Percentiles rank a stretch among this genome's conserved stretches.
Evolutionary conservation across 2,888 invertebrate species (phyloP).

Genomic region (Brachycybe producta): DNA sequence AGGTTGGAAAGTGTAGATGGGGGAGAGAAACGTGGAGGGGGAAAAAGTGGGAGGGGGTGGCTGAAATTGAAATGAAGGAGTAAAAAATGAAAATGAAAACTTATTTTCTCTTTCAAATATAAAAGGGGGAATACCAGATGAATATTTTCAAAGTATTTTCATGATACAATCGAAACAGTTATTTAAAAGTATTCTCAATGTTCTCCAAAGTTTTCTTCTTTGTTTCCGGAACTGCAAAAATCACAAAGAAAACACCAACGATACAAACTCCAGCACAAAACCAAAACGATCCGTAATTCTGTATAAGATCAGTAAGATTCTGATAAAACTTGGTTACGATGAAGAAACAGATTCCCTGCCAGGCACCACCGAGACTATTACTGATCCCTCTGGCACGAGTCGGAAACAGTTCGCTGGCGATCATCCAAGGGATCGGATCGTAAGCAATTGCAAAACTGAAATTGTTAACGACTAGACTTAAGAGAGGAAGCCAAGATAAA

Average conservation of each 20-base stretch:
- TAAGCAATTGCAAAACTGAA: constrained; percentile 7
- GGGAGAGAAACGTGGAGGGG: too few species aligned
- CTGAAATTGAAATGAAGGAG: too few species aligned
- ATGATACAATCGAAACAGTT: too few species aligned
- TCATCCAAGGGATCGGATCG: constrained; percentile 14
- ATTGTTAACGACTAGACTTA: constrained; percentile 3
- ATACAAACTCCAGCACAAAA: background rate
- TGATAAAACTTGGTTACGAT: background rate
- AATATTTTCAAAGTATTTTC: too few species aligned
- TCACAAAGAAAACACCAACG: background rate
- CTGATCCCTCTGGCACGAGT: background rate
- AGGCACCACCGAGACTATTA: constrained; percentile 1
- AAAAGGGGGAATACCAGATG: too few species aligned
- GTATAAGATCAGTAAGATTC: background rate
- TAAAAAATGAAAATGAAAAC: too few species aligned
- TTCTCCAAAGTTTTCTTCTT: constrained; percentile 3
- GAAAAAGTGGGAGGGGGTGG: too few species aligned
- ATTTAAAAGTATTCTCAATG: too few species aligned
- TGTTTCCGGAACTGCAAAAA: constrained; percentile 11
- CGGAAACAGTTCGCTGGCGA: constrained; percentile 1
- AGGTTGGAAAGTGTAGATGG: too few species aligned
- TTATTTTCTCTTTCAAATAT: too few species aligned
- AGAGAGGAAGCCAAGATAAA: constrained; percentile 5
- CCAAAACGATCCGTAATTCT: constrained; percentile 8
- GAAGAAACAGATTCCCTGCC: constrained; percentile 3